Base-by-base conservation (phyloP, 2,888 invertebrate genomes). In the Coenonympha glycerion region DNA sequence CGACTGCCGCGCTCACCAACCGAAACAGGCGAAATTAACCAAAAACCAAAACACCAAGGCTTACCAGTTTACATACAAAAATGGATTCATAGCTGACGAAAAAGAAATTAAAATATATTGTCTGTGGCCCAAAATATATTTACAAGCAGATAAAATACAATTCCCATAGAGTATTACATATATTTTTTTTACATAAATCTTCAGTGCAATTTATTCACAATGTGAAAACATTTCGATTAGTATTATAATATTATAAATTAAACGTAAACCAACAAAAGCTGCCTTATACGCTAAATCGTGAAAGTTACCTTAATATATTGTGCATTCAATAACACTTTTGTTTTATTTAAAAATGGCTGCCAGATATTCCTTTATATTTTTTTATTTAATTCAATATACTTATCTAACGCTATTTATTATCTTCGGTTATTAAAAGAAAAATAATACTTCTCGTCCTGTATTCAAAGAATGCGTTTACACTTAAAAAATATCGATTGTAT, bases 381-480 rank as follows among this genome's bases (percentile, higher is more conserved):
- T 63, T 60, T 60, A 60, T 39, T 59, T 60, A 62, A 58, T 67
- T 63, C 53, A 61, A 62, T 66, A 66, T 65, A n/a, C n/a, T n/a
- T n/a, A 68, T 69, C 71, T 79, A 75, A 67, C 60, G 56, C 76
- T 83, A 82, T 80, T 83, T 84, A 85, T 83, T 85, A 84, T 85
- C 84, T 62, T 72, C 73, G 67, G 73, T 75, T 71, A 67, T 68
- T 71, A 69, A 65, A 39, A 45, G 19, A 51, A 48, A 82, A 77
- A 72, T 71, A 81, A 80, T 81, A 78, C 73, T 80, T 76, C 69
- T 16, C 62, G 58, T 77, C 73, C 76, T 78, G 79, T 76, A 73
- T 56, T 75, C 61, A 62, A 68, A 68, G 76, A 82, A 79, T 65
- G 74, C 64, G 60, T 76, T n/a, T 73, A 72, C 63, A 66, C 66